Evolutionary conservation across 2,888 invertebrate species (phyloP).

Genomic region (Eristalis arbustorum): DNA sequence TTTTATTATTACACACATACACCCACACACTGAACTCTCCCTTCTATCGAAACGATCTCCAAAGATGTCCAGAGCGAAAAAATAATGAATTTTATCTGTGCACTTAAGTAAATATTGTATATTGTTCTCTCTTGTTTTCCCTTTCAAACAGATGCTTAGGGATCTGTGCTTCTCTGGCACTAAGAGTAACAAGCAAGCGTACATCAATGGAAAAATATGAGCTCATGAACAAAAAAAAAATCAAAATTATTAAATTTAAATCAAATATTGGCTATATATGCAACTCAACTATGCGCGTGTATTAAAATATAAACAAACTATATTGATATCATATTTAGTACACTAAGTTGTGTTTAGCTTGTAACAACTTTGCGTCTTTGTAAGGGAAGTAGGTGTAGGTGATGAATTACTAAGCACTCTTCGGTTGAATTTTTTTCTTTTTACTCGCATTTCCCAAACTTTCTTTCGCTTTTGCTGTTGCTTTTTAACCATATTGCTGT

Average conservation of each 20-base stretch:
- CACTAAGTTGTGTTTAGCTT: conserved; percentile 61
- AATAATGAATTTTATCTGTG: conserved; percentile 36
- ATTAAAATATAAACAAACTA: background rate
- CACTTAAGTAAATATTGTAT: conserved; percentile 56
- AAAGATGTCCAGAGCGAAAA: conserved; percentile 50
- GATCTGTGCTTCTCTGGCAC: conserved; percentile 76
- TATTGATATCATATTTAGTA: conserved; percentile 44
- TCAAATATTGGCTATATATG: conserved; percentile 46
- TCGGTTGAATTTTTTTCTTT: background rate
- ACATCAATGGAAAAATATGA: conserved; percentile 72
- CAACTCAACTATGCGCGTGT: conserved; percentile 28
- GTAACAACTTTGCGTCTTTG: conserved; percentile 62
- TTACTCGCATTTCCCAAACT: conserved; percentile 35
- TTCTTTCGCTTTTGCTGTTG: background rate
- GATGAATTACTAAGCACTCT: conserved; percentile 10
- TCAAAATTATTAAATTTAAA: conserved; percentile 7
- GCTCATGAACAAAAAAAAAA: conserved; percentile 52
- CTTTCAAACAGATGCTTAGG: conserved; percentile 79
- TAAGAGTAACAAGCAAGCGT: conserved; percentile 72
- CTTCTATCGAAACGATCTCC: conserved; percentile 50
- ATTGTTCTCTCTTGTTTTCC: conserved; percentile 72
- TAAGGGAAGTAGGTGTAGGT: conserved; percentile 72
- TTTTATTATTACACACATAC: conserved; percentile 39
- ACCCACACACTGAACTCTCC: background rate
- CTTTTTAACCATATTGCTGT: background rate